Conservation (phyloP, 1,140 invertebrate genomes). For the Metaphire vulgaris region DNA sequence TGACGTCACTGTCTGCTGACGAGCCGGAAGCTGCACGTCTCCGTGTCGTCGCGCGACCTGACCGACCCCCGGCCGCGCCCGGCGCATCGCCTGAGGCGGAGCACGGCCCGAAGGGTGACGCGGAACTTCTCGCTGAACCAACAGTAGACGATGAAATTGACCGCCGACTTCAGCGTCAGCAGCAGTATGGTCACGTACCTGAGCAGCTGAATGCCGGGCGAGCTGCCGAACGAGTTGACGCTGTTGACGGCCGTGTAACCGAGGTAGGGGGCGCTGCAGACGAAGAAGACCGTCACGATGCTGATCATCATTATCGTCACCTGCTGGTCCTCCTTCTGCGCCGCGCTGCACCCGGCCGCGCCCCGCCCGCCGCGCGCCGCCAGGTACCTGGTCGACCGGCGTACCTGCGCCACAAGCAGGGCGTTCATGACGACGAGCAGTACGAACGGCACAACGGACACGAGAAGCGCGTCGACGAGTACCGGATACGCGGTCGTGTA, state of each 20-base stretch:
- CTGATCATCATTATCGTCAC: constrained; percentile 65
- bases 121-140: constrained; percentile 70
- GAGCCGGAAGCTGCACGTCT: neutral
- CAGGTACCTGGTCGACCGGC: constrained; percentile 41
- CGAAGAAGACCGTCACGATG: constrained; percentile 65
- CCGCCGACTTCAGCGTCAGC: constrained; percentile 61
- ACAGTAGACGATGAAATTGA: constrained; percentile 70
- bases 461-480: constrained; percentile 60
- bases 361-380: constrained; percentile 18
- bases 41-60: neutral
- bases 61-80: too few relatives aligned
- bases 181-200: constrained; percentile 57
- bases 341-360: constrained; percentile 39
- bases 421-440: constrained; percentile 64
- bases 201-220: constrained; percentile 12
- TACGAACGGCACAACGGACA: constrained; percentile 60
- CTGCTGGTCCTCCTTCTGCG: constrained; percentile 60
- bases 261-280: constrained; percentile 62
- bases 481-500: constrained; percentile 58
- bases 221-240: constrained; percentile 43
- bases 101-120: constrained; percentile 63
- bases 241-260: constrained; percentile 50
- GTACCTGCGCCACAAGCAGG: constrained; percentile 63
- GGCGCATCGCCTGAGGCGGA: constrained; percentile 48
- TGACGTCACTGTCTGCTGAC: neutral